Evolutionary conservation across 2,888 invertebrate genomes (phyloP).

Genomic region (Dorcus hopei): DNA sequence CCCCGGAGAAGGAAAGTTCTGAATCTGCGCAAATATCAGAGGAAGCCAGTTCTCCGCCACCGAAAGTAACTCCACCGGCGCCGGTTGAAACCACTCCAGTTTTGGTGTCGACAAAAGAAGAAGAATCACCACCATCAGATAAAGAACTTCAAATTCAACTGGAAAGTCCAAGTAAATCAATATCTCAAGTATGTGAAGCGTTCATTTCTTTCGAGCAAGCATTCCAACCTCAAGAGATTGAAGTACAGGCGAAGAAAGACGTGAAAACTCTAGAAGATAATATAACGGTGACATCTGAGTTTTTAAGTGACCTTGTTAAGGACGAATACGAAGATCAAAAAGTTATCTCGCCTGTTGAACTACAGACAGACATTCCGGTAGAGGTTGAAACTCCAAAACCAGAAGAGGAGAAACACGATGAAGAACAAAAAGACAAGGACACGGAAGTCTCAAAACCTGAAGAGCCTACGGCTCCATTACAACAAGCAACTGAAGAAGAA

Average conservation of each 20-base stretch:
- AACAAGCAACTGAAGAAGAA: neutral
- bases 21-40: neutral
- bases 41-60: neutral
- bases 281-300: slow-evolving; percentile 15
- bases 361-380: neutral
- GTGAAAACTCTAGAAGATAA: slow-evolving; percentile 16
- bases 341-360: neutral
- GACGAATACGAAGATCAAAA: slow-evolving; percentile 11
- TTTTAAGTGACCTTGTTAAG: slow-evolving; percentile 12
- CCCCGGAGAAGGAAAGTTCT: neutral
- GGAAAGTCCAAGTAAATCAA: slow-evolving; percentile 11
- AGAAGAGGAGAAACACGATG: slow-evolving; percentile 14
- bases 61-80: neutral
- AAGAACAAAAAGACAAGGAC: slow-evolving; percentile 2
- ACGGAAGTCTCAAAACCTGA: neutral
- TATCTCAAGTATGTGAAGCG: neutral
- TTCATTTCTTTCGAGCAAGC: slow-evolving; percentile 8
- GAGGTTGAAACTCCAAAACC: neutral
- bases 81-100: neutral
- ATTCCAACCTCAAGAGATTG: neutral
- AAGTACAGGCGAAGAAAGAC: slow-evolving; percentile 6
- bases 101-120: neutral
- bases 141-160: neutral
- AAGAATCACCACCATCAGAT: neutral
- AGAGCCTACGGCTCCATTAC: neutral